Evolutionary conservation across 2,888 invertebrate species (phyloP).

Genomic region (Biston stratarius): DNA sequence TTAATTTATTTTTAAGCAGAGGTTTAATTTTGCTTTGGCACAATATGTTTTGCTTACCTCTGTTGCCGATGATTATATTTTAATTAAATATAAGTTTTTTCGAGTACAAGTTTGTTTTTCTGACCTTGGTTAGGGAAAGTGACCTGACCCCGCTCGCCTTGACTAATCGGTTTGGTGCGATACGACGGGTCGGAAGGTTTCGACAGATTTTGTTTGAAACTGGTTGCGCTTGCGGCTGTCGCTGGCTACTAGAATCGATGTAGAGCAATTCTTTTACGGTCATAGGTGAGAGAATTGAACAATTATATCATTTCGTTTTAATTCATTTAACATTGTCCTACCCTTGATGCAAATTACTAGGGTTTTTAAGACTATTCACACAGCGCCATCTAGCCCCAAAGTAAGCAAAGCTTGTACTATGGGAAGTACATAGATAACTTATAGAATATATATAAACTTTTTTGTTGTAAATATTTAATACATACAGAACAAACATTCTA

Average conservation of each 20-base stretch:
- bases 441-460: no score
- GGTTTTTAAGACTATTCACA: no score
- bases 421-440: no score
- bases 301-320: no score
- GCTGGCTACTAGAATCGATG: background rate
- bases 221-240: slow-evolving; percentile 8
- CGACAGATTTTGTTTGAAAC: slow-evolving; percentile 28
- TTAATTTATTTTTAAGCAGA: slow-evolving; percentile 39
- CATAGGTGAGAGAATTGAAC: background rate
- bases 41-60: slow-evolving; percentile 46
- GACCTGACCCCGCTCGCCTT: slow-evolving; percentile 41
- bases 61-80: slow-evolving; percentile 39
- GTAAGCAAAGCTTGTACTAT: no score
- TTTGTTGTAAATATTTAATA: no score
- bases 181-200: slow-evolving; percentile 36
- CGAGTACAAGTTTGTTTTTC: slow-evolving; percentile 39
- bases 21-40: slow-evolving; percentile 44
- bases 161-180: slow-evolving; percentile 41
- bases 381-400: no score
- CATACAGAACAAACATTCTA: no score
- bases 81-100: slow-evolving; percentile 45
- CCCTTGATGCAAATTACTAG: no score
- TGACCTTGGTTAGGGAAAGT: slow-evolving; percentile 39
- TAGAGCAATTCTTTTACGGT: background rate
- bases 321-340: no score